phyloP scores from a whole-genome alignment of 2,113 vertebrate genomes.

The Protobothrops mucrosquamatus region DNA sequence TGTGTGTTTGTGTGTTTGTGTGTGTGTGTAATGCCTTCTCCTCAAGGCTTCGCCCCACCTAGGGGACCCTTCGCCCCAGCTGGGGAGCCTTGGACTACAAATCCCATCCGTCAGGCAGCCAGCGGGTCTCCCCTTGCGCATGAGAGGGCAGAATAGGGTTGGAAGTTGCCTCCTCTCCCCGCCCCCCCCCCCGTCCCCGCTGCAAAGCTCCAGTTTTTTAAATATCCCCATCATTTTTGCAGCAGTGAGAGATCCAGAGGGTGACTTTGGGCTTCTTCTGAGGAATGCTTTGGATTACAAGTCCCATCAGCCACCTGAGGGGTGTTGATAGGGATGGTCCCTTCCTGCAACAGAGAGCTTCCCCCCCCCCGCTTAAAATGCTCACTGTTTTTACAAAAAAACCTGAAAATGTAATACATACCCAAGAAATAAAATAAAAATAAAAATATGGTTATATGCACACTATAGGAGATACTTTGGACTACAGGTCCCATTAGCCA shows the following conservation, averaged over 20 bases:
- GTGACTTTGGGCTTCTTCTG: not conserved
- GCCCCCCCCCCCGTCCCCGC: too few species aligned
- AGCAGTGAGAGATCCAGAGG: not conserved
- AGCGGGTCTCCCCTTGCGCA: too few species aligned
- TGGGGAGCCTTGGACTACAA: not conserved
- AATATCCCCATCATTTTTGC: too few species aligned
- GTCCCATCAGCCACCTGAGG: not conserved
- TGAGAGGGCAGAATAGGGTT: too few species aligned
- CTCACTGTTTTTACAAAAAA: not conserved
- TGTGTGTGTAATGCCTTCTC: not conserved
- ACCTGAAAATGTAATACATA: not conserved
- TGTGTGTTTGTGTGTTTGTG: too few species aligned
- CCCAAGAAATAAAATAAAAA: not conserved
- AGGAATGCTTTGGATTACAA: not conserved
- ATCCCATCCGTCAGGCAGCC: not conserved
- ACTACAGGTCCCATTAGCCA: not conserved
- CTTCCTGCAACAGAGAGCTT: not conserved
- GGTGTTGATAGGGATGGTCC: not conserved
- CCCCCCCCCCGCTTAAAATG: too few species aligned
- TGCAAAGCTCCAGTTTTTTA: too few species aligned
- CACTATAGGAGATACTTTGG: not conserved
- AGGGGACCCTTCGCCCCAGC: not conserved
- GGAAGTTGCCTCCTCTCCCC: too few species aligned
- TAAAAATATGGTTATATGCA: not conserved
- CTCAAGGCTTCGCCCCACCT: not conserved